Base-by-base conservation (phyloP, 2,888 invertebrate species). In the Acanthopleura granulata region DNA sequence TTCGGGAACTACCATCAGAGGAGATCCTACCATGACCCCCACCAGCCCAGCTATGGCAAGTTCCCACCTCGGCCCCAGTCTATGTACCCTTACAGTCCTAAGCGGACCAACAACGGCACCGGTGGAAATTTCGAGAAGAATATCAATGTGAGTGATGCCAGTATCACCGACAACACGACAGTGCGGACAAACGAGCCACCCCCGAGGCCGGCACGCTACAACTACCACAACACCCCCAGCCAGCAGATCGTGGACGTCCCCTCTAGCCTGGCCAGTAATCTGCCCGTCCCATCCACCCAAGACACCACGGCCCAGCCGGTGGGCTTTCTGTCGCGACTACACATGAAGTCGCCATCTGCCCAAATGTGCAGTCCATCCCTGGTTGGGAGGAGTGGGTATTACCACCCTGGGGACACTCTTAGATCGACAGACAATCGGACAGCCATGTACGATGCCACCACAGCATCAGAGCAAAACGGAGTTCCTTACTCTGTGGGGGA, bases 291-390 rank as follows among this genome's bases (percentile, higher is more conserved):
- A 18, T 18, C 40, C 16, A 27, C 49, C 1, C 71, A 71, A 9
- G 71, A 71, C 71, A 70, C 30, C 29, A 40, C 40, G 40, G 40
- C 40, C 3, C 71, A 18, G 71, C 71, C 49, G n/a, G 16, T 49
- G 4, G 71, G 71, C 49, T 71, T 71, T 71, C 49, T 71, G 14
- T 71, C 71, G 15, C 16, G 71, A 9, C 27, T 71, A 22, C 49
- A 71, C 27, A 71, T 71, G 71, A 71, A 71, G 27, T 71, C 71
- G 18, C 71, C 71, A 4, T 71, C 71, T 9, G 71, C 71, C 40
- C 71, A 71, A 49, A 71, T 71, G 71, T 71, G 71, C 27, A 71
- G 71, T 71, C 71, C 71, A 3, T 71, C 71, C 1, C 25, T 71
- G 49, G 66, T 66, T 27, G 66, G 66, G 15, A 66, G 25, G 25